Base-by-base conservation (phyloP, 2,113 vertebrate species). In the Actenoides hombroni region DNA sequence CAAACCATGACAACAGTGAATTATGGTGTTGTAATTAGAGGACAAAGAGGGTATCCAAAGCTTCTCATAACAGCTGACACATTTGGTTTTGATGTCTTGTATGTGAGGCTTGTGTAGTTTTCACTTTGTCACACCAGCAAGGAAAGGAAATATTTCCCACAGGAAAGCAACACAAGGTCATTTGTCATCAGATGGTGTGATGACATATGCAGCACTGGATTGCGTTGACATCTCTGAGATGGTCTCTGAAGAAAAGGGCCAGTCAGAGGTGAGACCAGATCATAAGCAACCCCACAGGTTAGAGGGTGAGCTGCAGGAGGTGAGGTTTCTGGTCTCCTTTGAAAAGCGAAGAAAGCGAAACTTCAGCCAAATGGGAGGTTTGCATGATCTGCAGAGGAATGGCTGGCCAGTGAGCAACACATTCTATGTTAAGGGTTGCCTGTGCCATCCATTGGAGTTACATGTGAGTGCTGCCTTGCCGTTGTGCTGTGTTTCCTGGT, bases 391-490 rank as follows among this genome's bases (percentile, higher is more conserved):
- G 33, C 53, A 53, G 71, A 24, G 63, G 33, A 80, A 37, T 17
- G 49, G 13, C 37, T 79, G 31, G 28, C 12, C 11, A 14, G n/a
- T 35, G 39, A 67, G n/a, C 17, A 63, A 14, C 20, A 48, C 18
- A 25, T 65, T 82, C 44, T 53, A 39, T 54, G 25, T 37, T 88
- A 42, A n/a, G 13, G n/a, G 16, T 26, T 37, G 18, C 5, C 5
- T 1, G 0, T 67, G 16, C 13, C 11, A 1, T 31, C 15, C 25
- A 3, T n/a, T 31, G 28, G n/a, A 54, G 19, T 40, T 37, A 6
- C 0, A 3, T 11, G 7, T 33, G 49, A 53, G 17, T 13, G 5
- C 10, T 49, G 39, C 37, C 11, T 83, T 0, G 0, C 9, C 4
- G 3, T 44, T 78, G 10, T 0, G 0, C 16, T 76, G 11, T 9